Base-by-base conservation (phyloP, 2,113 vertebrate genomes). In the Sylvietta virens region DNA sequence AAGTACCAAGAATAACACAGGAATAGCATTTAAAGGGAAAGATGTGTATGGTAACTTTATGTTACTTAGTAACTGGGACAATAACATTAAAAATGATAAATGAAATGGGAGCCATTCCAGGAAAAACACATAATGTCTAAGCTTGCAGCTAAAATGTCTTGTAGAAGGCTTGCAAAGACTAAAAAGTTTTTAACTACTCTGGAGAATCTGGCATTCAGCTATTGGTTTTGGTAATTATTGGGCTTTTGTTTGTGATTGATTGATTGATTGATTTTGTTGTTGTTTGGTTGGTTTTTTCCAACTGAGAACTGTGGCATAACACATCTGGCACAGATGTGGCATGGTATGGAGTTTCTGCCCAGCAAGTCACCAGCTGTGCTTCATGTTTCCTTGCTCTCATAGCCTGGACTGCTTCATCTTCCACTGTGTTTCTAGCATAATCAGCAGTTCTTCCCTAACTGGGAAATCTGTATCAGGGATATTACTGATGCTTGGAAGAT, bases 41-140 rank as follows among this genome's bases (percentile, higher is more conserved):
- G n/a, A 26, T 58, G 16, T 69, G 24, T 85, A 88, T 16, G 13
- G 35, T 35, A 94, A 87, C 39, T 79, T 84, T 50, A 42, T 47
- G 71, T 94, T 90, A 82, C 85, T 94, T 83, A 77, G 91, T 82
- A 93, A 95, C 92, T 21, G 35, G 54, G 62, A 90, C 66, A 91
- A 87, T 57, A 87, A 60, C 83, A 83, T 85, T 87, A 88, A 87
- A 92, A 94, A 91, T 57, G 24, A 79, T 79, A 91, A 85, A 39
- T 85, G 57, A 86, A 90, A 81, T 39, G 70, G 54, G 73, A 92
- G 17, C 39, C 21, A 42, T 81, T 87, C 89, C 66, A 82, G 84
- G 78, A 91, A 88, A 85, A 92, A 73, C 15, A 67, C 58, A 72
- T 67, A 56, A 84, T 51, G 28, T 69, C 65, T 94, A 66, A 94